Conservation (phyloP, 2,113 vertebrate genomes). For the Gasterosteus nipponicus region DNA sequence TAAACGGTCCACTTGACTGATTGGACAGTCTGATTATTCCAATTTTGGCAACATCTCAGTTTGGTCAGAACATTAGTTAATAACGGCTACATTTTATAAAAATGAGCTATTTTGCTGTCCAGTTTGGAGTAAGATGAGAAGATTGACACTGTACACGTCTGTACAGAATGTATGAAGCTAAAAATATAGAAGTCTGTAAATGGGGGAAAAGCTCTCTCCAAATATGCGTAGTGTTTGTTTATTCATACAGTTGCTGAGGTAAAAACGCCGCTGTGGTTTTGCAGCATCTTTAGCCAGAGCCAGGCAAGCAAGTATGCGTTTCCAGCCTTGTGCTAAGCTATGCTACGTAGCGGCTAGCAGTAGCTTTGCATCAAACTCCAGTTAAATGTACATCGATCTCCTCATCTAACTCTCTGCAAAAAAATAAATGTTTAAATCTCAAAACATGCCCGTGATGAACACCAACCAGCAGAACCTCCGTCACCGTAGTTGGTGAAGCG, state of each 20-base stretch:
- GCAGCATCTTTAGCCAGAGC: background rate
- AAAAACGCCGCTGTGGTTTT: background rate
- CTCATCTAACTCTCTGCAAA: background rate
- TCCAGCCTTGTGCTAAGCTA: background rate
- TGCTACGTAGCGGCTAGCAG: background rate
- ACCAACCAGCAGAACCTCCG: background rate
- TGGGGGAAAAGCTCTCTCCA: background rate
- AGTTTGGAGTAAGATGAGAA: background rate
- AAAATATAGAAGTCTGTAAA: background rate
- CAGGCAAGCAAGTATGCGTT: background rate
- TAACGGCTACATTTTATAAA: background rate
- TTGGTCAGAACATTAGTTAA: too few species aligned
- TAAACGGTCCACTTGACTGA: too few species aligned
- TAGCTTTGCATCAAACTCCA: background rate
- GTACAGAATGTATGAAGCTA: background rate
- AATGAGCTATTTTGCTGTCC: background rate
- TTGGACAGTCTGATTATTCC: too few species aligned
- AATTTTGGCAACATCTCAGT: background rate
- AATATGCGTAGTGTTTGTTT: background rate
- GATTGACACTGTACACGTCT: background rate
- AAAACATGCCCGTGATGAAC: background rate
- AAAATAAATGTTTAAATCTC: too few species aligned
- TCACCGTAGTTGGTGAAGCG: background rate
- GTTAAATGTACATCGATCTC: background rate
- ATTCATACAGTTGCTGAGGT: background rate